Evolutionary conservation across 30 jellyfish, hydroid and myxozoan species (phyloP).

Genomic region (Sanderia malayensis): DNA sequence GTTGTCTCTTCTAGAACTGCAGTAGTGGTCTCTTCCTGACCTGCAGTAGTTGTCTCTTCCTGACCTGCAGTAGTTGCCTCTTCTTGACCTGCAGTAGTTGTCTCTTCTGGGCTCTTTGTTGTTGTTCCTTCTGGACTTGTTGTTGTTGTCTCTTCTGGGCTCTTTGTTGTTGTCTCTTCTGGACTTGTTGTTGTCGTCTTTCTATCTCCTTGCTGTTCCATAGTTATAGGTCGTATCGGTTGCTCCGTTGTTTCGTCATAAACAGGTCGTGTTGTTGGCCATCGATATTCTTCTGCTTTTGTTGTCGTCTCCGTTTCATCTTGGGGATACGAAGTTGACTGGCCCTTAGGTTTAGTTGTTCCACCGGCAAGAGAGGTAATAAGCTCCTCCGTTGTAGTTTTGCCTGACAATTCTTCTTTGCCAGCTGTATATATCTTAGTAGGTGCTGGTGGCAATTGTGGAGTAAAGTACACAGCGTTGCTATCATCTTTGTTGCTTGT

Average conservation of each 20-base stretch:
- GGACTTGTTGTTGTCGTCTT: constrained; percentile 9
- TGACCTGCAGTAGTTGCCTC: constrained; percentile 8
- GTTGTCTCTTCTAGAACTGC: neutral
- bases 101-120: neutral
- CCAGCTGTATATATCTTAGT: constrained; percentile 7
- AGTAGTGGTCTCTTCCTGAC: constrained; percentile 16
- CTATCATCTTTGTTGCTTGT: constrained; percentile 25
- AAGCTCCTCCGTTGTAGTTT: neutral
- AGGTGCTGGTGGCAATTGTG: constrained; percentile 58
- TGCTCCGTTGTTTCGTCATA: neutral
- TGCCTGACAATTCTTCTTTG: neutral
- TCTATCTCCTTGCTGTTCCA: neutral
- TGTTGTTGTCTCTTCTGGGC: constrained; percentile 9
- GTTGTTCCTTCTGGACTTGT: neutral
- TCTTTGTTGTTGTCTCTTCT: neutral
- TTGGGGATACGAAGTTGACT: constrained; percentile 29
- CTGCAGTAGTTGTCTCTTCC: neutral
- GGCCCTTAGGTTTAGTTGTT: neutral
- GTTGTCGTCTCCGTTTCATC: constrained; percentile 40
- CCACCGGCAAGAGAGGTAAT: constrained; percentile 1
- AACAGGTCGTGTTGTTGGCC: neutral
- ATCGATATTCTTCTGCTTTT: neutral
- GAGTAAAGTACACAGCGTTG: constrained; percentile 35
- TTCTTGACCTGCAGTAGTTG: too few species aligned
- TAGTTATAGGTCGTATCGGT: neutral